phyloP scores from a whole-genome alignment of 1,140 invertebrate genomes.

The Bombus pyrosoma region DNA sequence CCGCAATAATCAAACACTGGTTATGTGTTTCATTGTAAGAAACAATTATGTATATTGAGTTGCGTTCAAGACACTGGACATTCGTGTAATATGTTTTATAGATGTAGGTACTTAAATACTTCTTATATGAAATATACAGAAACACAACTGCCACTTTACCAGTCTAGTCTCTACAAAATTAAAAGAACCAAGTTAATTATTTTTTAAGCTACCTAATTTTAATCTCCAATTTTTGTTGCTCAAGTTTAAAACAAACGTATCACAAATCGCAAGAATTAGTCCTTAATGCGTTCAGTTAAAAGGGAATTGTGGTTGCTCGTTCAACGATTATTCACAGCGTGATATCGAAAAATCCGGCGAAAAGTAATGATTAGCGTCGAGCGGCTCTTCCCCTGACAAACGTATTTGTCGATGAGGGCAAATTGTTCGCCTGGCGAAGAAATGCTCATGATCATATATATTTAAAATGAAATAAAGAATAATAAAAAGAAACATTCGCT shows the following conservation, averaged over 20 bases:
- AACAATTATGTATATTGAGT: background rate
- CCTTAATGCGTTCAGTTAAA: background rate
- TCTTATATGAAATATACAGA: background rate
- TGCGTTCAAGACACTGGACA: background rate
- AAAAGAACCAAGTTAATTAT: background rate
- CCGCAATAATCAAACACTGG: background rate
- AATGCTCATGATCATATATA: constrained; percentile 6
- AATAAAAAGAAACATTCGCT: constrained; percentile 2
- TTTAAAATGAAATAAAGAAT: background rate
- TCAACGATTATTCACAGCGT: background rate
- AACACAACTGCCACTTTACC: background rate
- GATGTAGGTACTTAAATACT: background rate
- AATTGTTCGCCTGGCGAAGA: constrained; percentile 1
- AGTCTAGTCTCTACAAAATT: background rate
- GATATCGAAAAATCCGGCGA: constrained; percentile 9
- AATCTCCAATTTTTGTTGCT: background rate
- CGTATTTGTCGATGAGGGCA: background rate
- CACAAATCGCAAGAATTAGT: background rate
- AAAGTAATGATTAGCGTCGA: background rate
- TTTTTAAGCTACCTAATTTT: background rate
- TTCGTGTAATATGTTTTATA: background rate
- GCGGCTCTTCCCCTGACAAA: background rate
- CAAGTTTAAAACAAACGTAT: background rate
- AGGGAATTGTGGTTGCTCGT: constrained; percentile 1
- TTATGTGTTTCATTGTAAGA: background rate